Percentiles rank a stretch among this genome's conserved stretches.
Evolutionary conservation across 1,140 invertebrate genomes (phyloP).

Genomic region (Macrobrachium nipponense): DNA sequence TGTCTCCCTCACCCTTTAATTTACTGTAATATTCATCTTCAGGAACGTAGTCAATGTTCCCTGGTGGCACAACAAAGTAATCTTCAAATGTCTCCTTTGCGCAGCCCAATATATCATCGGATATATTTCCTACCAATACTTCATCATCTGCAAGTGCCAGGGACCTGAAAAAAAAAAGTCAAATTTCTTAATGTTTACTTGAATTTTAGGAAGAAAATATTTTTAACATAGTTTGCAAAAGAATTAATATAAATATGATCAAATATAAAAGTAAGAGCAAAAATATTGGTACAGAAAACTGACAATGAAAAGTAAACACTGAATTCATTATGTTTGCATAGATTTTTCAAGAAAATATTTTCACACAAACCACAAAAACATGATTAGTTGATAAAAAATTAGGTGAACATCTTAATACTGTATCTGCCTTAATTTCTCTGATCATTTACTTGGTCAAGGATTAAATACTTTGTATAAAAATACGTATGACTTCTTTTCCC

Average conservation of each 20-base stretch:
- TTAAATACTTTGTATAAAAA: too few species aligned
- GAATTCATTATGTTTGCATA: too few species aligned
- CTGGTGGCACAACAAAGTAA: constrained; percentile 70
- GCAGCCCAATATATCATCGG: constrained; percentile 67
- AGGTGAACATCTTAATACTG: too few species aligned
- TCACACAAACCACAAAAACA: background rate
- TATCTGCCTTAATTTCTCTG: too few species aligned
- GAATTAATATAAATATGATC: background rate
- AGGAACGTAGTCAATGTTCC: constrained; percentile 63
- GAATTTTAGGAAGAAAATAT: too few species aligned
- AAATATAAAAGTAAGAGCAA: background rate
- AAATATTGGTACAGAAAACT: too few species aligned
- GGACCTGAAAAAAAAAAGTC: constrained; percentile 63
- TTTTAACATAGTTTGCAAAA: too few species aligned
- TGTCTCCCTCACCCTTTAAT: background rate
- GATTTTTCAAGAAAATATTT: background rate
- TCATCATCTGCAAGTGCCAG: constrained; percentile 67
- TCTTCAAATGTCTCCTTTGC: constrained; percentile 67
- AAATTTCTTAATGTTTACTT: too few species aligned
- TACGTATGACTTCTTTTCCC: too few species aligned
- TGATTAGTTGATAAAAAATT: too few species aligned
- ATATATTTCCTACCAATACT: constrained; percentile 66
- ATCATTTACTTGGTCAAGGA: too few species aligned
- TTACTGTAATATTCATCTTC: constrained; percentile 45
- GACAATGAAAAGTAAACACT: too few species aligned